phyloP scores from a whole-genome alignment of 1,140 invertebrate species.

The Lepidurus packardi region DNA sequence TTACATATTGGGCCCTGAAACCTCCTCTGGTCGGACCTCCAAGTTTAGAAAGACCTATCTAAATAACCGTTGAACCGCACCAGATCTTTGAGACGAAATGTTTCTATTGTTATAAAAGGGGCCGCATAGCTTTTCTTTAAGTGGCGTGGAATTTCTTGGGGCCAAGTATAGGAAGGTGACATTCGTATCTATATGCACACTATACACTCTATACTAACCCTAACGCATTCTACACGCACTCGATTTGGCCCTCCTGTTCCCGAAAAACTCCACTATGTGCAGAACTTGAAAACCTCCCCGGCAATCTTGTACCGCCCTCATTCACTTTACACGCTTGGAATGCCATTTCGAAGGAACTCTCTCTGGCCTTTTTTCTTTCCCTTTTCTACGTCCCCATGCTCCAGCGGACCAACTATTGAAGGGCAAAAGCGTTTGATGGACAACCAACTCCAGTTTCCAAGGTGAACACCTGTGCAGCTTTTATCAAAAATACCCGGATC shows the following conservation, averaged over 20 bases:
- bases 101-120: not conserved
- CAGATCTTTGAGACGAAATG: not conserved
- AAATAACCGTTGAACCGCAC: too few relatives aligned
- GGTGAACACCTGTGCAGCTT: not conserved
- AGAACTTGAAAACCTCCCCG: not conserved
- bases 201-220: not conserved
- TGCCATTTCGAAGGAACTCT: not conserved
- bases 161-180: not conserved
- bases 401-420: not conserved
- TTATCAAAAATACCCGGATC: not conserved
- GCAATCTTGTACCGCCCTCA: not conserved
- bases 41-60: too few relatives aligned
- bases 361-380: too few relatives aligned
- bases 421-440: not conserved
- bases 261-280: not conserved
- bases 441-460: slow-evolving; percentile 4
- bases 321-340: slow-evolving; percentile 8
- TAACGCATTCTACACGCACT: not conserved
- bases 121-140: not conserved
- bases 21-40: too few relatives aligned
- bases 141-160: not conserved
- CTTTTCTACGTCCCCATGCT: not conserved
- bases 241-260: not conserved
- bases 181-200: not conserved
- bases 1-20: too few relatives aligned